Evolutionary conservation across 2,113 vertebrate genomes (phyloP).

Genomic region (Aix galericulata): DNA sequence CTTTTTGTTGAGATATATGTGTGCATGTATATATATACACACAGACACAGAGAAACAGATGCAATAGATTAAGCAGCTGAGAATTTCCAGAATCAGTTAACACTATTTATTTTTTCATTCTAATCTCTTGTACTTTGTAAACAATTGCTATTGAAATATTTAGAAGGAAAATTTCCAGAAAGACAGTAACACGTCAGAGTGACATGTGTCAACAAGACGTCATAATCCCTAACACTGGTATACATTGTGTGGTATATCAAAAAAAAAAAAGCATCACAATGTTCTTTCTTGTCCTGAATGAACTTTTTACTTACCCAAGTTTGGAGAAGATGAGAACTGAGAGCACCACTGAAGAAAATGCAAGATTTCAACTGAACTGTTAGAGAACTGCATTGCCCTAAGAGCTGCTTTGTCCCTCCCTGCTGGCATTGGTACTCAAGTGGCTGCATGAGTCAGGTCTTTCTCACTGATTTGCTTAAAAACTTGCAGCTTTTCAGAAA

Average conservation of each 20-base stretch:
- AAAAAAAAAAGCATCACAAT: neutral
- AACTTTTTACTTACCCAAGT: neutral
- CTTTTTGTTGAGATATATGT: neutral
- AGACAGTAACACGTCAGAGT: neutral
- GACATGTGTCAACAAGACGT: neutral
- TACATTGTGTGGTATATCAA: neutral
- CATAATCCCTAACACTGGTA: neutral
- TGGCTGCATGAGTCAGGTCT: neutral
- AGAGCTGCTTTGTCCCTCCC: neutral
- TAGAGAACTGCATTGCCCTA: neutral
- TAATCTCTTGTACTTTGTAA: neutral
- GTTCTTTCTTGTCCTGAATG: neutral
- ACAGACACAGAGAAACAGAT: neutral
- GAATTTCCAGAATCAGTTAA: neutral
- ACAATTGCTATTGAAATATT: neutral
- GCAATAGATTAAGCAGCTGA: neutral
- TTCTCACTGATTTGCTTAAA: neutral
- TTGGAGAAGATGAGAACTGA: neutral
- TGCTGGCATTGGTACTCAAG: neutral
- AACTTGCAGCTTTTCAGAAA: neutral
- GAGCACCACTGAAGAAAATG: neutral
- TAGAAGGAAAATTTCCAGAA: neutral
- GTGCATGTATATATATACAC: neutral
- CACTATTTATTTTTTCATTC: neutral
- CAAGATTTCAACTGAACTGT: neutral